These are phyloP conservation scores for Drosophila nigricruria DNA, from an alignment of 2,888 invertebrate species.

Conservation along the genomic window DNA sequence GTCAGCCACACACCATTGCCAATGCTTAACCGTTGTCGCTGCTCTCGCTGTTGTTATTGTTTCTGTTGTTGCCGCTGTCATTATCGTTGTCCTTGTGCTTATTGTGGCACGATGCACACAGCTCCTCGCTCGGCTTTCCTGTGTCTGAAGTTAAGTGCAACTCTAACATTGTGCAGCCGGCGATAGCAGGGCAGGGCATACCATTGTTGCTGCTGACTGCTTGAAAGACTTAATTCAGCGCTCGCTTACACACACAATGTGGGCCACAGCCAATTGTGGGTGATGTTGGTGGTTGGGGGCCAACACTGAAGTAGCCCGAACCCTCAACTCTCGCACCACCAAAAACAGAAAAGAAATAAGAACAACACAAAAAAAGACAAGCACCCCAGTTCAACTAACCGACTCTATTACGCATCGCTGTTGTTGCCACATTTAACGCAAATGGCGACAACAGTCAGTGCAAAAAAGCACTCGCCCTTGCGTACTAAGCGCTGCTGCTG, in stretches of 20 bases:
- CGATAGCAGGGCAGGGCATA: conserved; percentile 60
- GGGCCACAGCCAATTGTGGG: conserved; percentile 53
- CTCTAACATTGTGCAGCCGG: conserved; percentile 75
- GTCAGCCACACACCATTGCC: conserved; percentile 60
- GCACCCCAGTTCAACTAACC: conserved; percentile 57
- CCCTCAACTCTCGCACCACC: conserved; percentile 17
- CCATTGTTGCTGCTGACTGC: conserved; percentile 73
- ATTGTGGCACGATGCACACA: conserved; percentile 57
- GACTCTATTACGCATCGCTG: conserved; percentile 70
- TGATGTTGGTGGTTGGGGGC: neutral
- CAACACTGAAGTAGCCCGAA: conserved; percentile 7
- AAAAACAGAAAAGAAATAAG: conserved; percentile 4
- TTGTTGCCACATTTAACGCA: conserved; percentile 70
- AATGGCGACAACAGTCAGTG: conserved; percentile 75
- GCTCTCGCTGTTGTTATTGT: conserved; percentile 19
- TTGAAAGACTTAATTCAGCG: conserved; percentile 76
- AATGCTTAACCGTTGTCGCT: conserved; percentile 38
- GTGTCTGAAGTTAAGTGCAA: conserved; percentile 80
- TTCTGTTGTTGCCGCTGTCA: conserved; percentile 48
- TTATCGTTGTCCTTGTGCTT: conserved; percentile 70
- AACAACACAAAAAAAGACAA: neutral
- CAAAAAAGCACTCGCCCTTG: conserved; percentile 45
- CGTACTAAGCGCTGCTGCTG: neutral
- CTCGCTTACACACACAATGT: conserved; percentile 40
- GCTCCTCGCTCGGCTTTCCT: conserved; percentile 58